Evolutionary conservation across 2,797 vertebrate genomes (phyloP).

Genomic region (Numenius phaeopus): DNA sequence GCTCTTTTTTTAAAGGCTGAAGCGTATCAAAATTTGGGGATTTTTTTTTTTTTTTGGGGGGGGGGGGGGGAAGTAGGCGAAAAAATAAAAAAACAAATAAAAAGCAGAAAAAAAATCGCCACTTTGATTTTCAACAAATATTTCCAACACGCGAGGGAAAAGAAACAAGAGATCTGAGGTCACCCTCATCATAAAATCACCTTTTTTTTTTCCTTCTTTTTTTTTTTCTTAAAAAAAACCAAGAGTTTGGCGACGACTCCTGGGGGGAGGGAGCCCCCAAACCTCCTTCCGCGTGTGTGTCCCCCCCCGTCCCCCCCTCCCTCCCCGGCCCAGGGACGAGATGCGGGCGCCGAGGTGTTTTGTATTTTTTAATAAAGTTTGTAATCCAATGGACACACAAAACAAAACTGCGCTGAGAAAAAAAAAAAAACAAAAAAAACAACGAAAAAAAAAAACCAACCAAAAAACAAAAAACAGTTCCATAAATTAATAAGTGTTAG

Average conservation of each 20-base stretch:
- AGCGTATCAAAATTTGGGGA: slow-evolving; percentile 71
- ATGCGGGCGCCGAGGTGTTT: slow-evolving; percentile 64
- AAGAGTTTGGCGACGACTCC: too few relatives aligned
- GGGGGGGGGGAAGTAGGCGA: too few relatives aligned
- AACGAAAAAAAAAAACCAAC: neutral
- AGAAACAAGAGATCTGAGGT: slow-evolving; percentile 67
- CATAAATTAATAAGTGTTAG: slow-evolving; percentile 87
- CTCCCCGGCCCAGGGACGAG: slow-evolving; percentile 10
- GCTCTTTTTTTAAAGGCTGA: neutral
- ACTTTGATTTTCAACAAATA: slow-evolving; percentile 79
- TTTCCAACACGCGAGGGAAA: slow-evolving; percentile 62
- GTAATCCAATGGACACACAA: slow-evolving; percentile 92
- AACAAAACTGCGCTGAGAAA: slow-evolving; percentile 81
- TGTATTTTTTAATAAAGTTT: slow-evolving; percentile 93
- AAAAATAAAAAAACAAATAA: too few relatives aligned
- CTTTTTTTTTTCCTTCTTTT: neutral
- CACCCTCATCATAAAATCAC: neutral
- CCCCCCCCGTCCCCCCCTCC: neutral
- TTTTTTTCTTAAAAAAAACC: too few relatives aligned
- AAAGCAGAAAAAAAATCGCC: slow-evolving; percentile 1
- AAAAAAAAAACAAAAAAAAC: neutral
- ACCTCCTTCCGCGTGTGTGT: too few relatives aligned
- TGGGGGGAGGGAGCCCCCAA: too few relatives aligned
- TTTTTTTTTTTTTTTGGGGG: too few relatives aligned
- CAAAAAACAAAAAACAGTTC: slow-evolving; percentile 74